phyloP scores from a whole-genome alignment of 2,888 invertebrate genomes.

The Pemphredon lugubris region DNA sequence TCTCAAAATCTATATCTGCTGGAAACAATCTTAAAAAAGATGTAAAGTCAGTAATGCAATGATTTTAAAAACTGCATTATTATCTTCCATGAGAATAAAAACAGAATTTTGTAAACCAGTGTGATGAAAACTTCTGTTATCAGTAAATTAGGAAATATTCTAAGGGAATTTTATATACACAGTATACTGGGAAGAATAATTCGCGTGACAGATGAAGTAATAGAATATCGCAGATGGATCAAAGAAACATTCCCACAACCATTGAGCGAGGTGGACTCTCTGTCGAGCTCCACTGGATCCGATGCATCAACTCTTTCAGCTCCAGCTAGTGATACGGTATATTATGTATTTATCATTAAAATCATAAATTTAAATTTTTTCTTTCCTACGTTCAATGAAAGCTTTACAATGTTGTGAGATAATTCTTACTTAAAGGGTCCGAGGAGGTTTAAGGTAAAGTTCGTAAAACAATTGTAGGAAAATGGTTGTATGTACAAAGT shows the following conservation, averaged over 20 bases:
- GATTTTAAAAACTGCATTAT: too few species aligned
- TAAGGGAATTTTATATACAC: slow-evolving; percentile 17
- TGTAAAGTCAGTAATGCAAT: too few species aligned
- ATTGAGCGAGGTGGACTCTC: slow-evolving; percentile 76
- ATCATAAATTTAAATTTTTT: slow-evolving; percentile 25
- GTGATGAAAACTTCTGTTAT: too few species aligned
- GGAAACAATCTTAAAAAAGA: too few species aligned
- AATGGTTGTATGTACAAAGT: slow-evolving; percentile 15
- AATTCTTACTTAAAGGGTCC: too few species aligned
- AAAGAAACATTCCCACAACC: slow-evolving; percentile 82
- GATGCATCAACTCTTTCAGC: slow-evolving; percentile 80
- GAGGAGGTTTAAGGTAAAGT: too few species aligned
- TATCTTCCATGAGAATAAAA: too few species aligned
- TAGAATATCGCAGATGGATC: slow-evolving; percentile 87
- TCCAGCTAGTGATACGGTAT: slow-evolving; percentile 79
- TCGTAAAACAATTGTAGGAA: neutral
- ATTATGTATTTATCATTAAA: slow-evolving; percentile 19
- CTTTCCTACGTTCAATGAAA: too few species aligned
- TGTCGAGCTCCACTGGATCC: slow-evolving; percentile 79
- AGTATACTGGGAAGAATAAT: slow-evolving; percentile 95
- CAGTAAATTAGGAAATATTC: neutral
- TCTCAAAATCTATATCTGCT: too few species aligned
- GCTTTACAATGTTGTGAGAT: too few species aligned
- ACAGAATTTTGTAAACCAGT: neutral
- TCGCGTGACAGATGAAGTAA: slow-evolving; percentile 96